Percentiles rank a stretch among this genome's conserved stretches.
Evolutionary conservation across 2,113 vertebrate genomes (phyloP).

Genomic region (Vanacampus margaritifer): DNA sequence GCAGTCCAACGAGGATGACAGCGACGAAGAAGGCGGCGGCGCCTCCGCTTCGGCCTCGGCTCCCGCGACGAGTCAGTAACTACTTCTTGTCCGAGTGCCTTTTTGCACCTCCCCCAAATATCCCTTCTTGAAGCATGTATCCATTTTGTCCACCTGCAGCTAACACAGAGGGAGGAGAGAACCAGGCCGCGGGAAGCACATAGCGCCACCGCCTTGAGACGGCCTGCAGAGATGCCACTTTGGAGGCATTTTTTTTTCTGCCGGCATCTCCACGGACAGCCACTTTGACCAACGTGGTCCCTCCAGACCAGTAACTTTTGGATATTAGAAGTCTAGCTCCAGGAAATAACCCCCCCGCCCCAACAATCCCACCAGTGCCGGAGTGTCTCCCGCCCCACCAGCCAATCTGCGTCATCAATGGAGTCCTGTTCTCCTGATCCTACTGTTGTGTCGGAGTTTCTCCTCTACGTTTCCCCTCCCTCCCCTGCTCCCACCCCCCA

Average conservation of each 20-base stretch:
- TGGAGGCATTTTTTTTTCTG: constrained; percentile 72
- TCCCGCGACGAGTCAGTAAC: constrained; percentile 73
- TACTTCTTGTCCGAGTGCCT: background rate
- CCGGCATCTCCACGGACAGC: constrained; percentile 79
- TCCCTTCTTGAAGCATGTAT: background rate
- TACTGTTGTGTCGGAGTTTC: constrained; percentile 21
- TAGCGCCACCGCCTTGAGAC: constrained; percentile 76
- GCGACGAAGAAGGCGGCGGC: constrained; percentile 84
- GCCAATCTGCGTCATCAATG: constrained; percentile 75
- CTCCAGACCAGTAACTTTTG: constrained; percentile 75
- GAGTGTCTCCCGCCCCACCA: constrained; percentile 65
- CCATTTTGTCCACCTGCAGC: constrained; percentile 68
- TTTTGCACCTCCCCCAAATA: background rate
- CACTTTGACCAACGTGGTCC: constrained; percentile 70
- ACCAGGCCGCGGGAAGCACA: constrained; percentile 86
- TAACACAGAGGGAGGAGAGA: constrained; percentile 81
- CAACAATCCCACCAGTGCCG: constrained; percentile 68
- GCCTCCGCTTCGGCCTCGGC: constrained; percentile 69
- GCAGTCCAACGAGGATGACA: constrained; percentile 89
- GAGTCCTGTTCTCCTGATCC: constrained; percentile 65
- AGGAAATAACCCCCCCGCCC: constrained; percentile 72
- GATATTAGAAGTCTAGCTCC: constrained; percentile 79
- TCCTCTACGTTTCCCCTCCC: constrained; percentile 70
- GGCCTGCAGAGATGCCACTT: constrained; percentile 77
- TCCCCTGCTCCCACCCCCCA: too few species aligned